A percentile compares a stretch with the other conserved stretches of the same genome.
phyloP scores from a whole-genome alignment of 64 coral and sea anemone species.

The Porites australiensis region DNA sequence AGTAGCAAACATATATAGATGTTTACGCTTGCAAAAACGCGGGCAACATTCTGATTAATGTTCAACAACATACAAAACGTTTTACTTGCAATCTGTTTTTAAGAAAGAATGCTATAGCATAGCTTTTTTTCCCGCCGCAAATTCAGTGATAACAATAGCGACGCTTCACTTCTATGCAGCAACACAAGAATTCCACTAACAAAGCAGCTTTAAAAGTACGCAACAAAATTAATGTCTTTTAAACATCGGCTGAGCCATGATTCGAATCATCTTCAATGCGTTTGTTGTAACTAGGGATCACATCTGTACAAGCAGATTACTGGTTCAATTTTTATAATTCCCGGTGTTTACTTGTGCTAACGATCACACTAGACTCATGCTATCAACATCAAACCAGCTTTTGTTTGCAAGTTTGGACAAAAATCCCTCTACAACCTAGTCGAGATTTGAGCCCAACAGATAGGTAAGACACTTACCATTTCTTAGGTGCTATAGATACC shows the following conservation, averaged over 20 bases:
- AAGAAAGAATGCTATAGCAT: too few relatives aligned
- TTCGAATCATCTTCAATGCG: background rate
- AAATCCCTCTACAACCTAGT: background rate
- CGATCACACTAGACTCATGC: conserved; percentile 26
- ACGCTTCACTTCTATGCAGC: conserved; percentile 35
- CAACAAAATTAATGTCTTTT: background rate
- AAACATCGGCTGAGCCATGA: background rate
- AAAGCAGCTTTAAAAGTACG: background rate
- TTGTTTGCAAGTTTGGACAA: conserved; percentile 30
- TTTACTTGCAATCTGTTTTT: too few relatives aligned
- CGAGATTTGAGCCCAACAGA: background rate
- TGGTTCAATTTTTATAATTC: conserved; percentile 58
- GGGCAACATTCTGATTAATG: too few relatives aligned
- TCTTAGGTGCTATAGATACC: background rate
- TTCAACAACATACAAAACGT: too few relatives aligned
- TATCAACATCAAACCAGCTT: conserved; percentile 30
- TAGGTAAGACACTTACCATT: conserved; percentile 31
- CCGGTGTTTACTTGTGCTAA: conserved; percentile 45
- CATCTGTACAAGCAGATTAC: conserved; percentile 34
- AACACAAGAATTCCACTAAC: conserved; percentile 49
- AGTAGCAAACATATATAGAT: too few relatives aligned
- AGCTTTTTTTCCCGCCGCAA: background rate
- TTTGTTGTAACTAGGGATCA: conserved; percentile 5
- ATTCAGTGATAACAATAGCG: background rate
- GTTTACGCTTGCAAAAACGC: too few relatives aligned